These are phyloP conservation scores for Malthinus flaveolus DNA, from an alignment of 2,888 invertebrate genomes.

Conservation along the genomic window DNA sequence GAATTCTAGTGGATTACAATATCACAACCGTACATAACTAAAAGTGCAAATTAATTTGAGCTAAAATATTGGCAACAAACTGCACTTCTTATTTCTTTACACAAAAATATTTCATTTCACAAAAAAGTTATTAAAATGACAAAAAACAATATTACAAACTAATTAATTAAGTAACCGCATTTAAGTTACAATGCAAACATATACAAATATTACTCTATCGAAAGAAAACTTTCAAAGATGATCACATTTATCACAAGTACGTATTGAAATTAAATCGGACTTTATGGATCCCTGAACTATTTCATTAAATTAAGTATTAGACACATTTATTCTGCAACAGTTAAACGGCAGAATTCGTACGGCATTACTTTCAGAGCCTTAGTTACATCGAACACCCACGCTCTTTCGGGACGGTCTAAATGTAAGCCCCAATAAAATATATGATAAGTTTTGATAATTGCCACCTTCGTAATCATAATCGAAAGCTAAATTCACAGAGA, in stretches of 20 bases:
- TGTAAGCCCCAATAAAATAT: too few relatives aligned
- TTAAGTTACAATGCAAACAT: slow-evolving; percentile 3
- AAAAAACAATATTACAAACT: not conserved
- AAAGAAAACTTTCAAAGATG: slow-evolving; percentile 4
- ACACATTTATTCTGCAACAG: too few relatives aligned
- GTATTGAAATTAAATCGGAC: too few relatives aligned
- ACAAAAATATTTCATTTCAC: not conserved
- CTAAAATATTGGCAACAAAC: slow-evolving; percentile 1
- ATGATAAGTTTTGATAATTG: too few relatives aligned
- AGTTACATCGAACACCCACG: too few relatives aligned
- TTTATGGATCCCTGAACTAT: too few relatives aligned
- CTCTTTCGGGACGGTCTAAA: too few relatives aligned
- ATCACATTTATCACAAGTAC: not conserved
- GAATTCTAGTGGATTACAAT: not conserved
- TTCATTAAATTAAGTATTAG: too few relatives aligned
- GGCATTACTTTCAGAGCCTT: too few relatives aligned
- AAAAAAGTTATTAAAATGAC: not conserved
- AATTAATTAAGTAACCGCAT: not conserved
- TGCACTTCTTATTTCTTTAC: not conserved
- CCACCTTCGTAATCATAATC: not conserved
- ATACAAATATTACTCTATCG: not conserved
- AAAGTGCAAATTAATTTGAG: slow-evolving; percentile 6
- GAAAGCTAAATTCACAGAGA: slow-evolving; percentile 2
- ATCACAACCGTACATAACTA: not conserved
- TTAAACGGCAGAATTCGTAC: too few relatives aligned